Evolutionary conservation across 2,113 vertebrate genomes (phyloP).

Genomic region (Lepidothrix coronata): DNA sequence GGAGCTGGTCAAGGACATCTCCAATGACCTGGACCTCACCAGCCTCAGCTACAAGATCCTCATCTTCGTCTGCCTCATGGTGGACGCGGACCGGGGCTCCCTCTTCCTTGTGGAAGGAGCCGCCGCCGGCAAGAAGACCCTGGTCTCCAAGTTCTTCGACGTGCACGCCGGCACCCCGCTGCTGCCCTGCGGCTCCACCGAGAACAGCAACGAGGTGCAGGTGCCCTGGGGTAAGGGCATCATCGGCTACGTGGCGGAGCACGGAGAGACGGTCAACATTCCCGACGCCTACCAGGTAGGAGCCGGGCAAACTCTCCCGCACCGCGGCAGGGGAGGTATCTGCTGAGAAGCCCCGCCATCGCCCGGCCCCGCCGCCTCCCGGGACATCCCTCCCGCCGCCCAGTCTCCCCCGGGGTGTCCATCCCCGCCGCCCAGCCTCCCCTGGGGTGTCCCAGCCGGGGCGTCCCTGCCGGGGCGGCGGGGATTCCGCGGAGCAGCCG

Average conservation of each 20-base stretch:
- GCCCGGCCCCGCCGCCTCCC: background rate
- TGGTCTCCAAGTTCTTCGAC: conserved; percentile 97
- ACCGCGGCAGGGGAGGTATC: background rate
- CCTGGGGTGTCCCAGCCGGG: background rate
- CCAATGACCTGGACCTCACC: conserved; percentile 94
- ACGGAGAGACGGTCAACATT: conserved; percentile 96
- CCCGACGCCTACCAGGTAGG: conserved; percentile 97
- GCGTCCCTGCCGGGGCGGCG: background rate
- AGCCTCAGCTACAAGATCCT: conserved; percentile 97
- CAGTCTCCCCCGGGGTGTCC: background rate
- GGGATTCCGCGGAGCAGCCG: background rate
- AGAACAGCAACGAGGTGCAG: conserved; percentile 93
- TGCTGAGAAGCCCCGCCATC: background rate
- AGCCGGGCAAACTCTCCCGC: background rate
- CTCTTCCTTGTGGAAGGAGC: conserved; percentile 92
- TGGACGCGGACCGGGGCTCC: conserved; percentile 94
- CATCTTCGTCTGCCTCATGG: conserved; percentile 96
- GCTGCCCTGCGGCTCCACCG: conserved; percentile 84
- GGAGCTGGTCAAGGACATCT: conserved; percentile 98
- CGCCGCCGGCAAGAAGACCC: conserved; percentile 88
- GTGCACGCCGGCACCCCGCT: conserved; percentile 93
- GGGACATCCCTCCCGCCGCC: background rate
- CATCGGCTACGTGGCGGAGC: conserved; percentile 96
- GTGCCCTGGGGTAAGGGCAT: conserved; percentile 99
- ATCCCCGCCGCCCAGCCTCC: background rate